These are phyloP conservation scores for Chunga burmeisteri DNA, from an alignment of 2,113 vertebrate genomes.

Conservation along the genomic window DNA sequence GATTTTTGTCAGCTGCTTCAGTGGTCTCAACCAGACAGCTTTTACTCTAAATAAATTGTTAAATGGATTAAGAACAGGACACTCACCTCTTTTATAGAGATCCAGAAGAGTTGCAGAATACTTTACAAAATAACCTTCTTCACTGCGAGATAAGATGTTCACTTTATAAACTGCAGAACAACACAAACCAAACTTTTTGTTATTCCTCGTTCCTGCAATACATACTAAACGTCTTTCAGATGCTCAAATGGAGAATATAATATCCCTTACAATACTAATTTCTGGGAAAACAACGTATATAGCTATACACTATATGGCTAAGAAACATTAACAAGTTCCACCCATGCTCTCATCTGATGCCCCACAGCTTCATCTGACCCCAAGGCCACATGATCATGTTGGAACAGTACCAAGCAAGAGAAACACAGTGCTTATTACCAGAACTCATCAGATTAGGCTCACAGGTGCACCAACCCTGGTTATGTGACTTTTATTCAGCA, in stretches of 20 bases:
- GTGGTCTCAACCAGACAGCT: not conserved
- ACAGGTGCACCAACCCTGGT: not conserved
- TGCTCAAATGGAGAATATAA: not conserved
- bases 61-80: not conserved
- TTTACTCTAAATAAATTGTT: not conserved
- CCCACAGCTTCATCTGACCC: not conserved
- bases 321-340: not conserved
- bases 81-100: slow-evolving; percentile 81
- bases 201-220: not conserved
- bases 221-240: not conserved
- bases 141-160: slow-evolving; percentile 66
- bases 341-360: not conserved
- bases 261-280: not conserved
- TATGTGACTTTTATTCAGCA: not conserved
- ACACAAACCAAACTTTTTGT: not conserved
- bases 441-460: not conserved
- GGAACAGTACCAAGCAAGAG: not conserved
- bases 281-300: not conserved
- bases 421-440: not conserved
- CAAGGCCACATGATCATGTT: not conserved
- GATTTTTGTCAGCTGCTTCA: not conserved
- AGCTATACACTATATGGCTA: not conserved
- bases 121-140: slow-evolving; percentile 85
- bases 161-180: slow-evolving; percentile 82
- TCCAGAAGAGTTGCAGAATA: slow-evolving; percentile 80